These are phyloP conservation scores for Epizoanthus fatuus DNA, from an alignment of 92 coral and sea anemone genomes.

Conservation along the genomic window DNA sequence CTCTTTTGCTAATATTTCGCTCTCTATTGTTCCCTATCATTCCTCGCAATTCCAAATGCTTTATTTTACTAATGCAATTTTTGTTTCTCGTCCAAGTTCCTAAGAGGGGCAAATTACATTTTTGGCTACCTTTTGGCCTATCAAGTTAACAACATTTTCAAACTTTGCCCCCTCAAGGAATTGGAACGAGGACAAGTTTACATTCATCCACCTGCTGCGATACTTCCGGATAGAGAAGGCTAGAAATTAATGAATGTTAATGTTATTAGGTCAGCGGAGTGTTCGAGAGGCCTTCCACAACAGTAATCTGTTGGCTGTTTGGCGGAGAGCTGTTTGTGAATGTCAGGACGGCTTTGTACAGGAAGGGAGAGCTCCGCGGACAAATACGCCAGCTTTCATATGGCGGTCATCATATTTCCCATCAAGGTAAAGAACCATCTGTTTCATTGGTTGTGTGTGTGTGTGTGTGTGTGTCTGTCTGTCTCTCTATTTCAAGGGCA, in stretches of 20 bases:
- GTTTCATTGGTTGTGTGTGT: not conserved
- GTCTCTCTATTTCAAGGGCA: not conserved
- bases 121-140: too few species aligned
- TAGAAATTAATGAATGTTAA: not conserved
- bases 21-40: too few species aligned
- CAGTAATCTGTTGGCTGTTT: conserved; percentile 74
- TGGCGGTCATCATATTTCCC: conserved; percentile 80
- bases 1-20: too few species aligned
- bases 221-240: not conserved
- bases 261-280: conserved; percentile 69
- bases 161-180: too few species aligned
- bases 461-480: not conserved
- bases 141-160: too few species aligned
- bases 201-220: too few species aligned
- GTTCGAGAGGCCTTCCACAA: conserved; percentile 83
- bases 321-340: conserved; percentile 79
- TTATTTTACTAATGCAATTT: too few species aligned
- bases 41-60: too few species aligned
- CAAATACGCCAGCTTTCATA: conserved; percentile 76
- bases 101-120: too few species aligned
- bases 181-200: too few species aligned
- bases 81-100: too few species aligned
- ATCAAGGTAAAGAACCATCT: conserved; percentile 56
- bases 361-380: conserved; percentile 80
- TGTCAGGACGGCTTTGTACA: conserved; percentile 75